Evolutionary conservation across 2,113 vertebrate genomes (phyloP), one percentile per base, ranked within the genome.

Genomic region (Brachypodius melanocephalos): DNA sequence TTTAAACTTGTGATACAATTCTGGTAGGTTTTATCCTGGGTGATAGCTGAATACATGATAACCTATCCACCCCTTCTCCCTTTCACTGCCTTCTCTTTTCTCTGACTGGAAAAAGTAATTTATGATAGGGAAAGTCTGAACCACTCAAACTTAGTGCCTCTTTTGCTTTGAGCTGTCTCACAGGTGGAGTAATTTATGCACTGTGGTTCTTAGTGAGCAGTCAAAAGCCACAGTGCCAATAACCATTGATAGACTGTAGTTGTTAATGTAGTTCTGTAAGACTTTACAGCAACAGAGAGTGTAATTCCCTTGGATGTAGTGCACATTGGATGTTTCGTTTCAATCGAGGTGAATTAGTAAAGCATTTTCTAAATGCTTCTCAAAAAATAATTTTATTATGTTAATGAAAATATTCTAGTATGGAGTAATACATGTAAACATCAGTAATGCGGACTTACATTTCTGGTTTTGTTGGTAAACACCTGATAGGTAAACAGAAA

Each of bases 191-290:
- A 95, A 94, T 96, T 94, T 88, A 95, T 93, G 71, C 58, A 66
- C 91, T 95, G 90, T 95, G 89, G 88, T 84, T 93, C 91, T 91
- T 89, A 92, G 88, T 89, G 87, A 96, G 62, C 82, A 91, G 88
- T 96, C 92, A 96, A 93, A 97, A 95, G 85, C 91, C 94, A 96
- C 82, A 86, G 88, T 89, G 77, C 88, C 43, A 26, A 89, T 96
- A 96, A 95, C 91, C 94, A 94, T 88, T 95, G 94, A 96, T 94
- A 91, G 90, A 65, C 89, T 95, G 66, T 96, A 92, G 62, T 94
- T 85, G 78, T 97, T 92, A 89, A 92, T 92, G 63, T 92, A 69
- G 90, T 95, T 88, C 75, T 92, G 12, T 77, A 85, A 93, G 89
- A 86, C 62, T 93, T 78, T 75, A 49, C 40, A 93, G 73, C 59